Evolutionary conservation across 2,888 invertebrate genomes (phyloP), one percentile per base, ranked within the genome.

Genomic region (Drosophila borborema): DNA sequence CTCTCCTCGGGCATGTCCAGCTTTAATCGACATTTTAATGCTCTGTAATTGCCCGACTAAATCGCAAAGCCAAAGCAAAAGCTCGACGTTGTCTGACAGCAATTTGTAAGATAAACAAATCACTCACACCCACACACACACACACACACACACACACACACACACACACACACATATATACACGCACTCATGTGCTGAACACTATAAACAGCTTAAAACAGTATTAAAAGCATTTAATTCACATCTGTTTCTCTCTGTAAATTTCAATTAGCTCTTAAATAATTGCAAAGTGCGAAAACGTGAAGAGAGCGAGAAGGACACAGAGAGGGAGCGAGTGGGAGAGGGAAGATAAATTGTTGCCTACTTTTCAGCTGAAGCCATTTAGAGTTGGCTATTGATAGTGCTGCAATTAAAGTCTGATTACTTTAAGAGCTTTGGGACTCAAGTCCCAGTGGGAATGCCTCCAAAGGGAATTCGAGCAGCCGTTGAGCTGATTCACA

Each of bases 131-230:
- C 45, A 41, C 36, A 36, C 48, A 61, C 43, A 49, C 18, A 18
- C 65, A 49, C 58, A 55, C 53, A 34, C 51, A 34, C 14, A 54
- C 43, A 40, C 43, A 23, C 46, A 23, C 2, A 18, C 49, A 54
- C 36, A 45, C 16, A 20, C 65, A 45, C 62, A 34, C 14, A 54
- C 43, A 40, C 43, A 23, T 43, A 23, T 1, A 18, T 46, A 54
- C 36, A 45, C 16, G 20, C 65, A 45, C 62, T 45, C 51, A 45
- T 38, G 31, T 5, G 75, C 56, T 58, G 64, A 74, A 74, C 59
- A 78, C 76, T 69, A 81, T 83, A 86, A 86, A 81, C 76, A 78
- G 84, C 84, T 83, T 83, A 72, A 83, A 75, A 61, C 48, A 48
- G 72, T 67, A 86, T 83, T 81, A 81, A 71, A 56, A 56, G 70